phyloP scores from a whole-genome alignment of 23 tunicate genomes.

The Diplosoma virens region DNA sequence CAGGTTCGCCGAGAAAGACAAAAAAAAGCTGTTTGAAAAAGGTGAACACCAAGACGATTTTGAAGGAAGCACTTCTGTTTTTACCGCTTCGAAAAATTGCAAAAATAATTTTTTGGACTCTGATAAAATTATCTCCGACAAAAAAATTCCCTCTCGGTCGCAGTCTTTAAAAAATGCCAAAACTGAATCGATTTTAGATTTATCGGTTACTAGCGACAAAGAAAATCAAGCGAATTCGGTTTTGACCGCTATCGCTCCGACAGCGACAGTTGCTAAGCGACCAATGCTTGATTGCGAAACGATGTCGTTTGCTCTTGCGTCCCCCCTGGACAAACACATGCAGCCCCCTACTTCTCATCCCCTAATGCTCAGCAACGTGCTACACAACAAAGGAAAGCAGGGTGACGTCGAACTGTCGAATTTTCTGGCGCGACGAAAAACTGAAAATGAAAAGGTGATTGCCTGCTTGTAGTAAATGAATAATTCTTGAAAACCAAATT shows the following conservation, averaged over 20 bases:
- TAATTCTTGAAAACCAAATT: too few species aligned
- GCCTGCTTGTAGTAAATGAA: too few species aligned
- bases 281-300: conserved; percentile 1
- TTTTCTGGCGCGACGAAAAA: conserved; percentile 5
- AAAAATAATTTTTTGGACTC: neutral
- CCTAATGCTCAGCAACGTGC: conserved; percentile 9
- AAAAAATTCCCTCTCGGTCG: neutral
- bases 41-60: too few species aligned
- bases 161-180: neutral
- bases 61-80: neutral
- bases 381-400: neutral
- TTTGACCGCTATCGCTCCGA: neutral
- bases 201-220: neutral
- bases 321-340: conserved; percentile 33
- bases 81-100: neutral
- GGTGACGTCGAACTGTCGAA: neutral
- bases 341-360: conserved; percentile 26
- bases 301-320: conserved; percentile 55
- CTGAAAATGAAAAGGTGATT: conserved; percentile 6
- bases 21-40: too few species aligned
- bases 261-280: conserved; percentile 9
- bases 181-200: neutral
- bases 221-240: neutral
- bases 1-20: too few species aligned
- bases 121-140: neutral